Evolutionary conservation across 2,113 vertebrate genomes (phyloP), one percentile per base, ranked within the genome.

Genomic region (Megaceryle maxima): DNA sequence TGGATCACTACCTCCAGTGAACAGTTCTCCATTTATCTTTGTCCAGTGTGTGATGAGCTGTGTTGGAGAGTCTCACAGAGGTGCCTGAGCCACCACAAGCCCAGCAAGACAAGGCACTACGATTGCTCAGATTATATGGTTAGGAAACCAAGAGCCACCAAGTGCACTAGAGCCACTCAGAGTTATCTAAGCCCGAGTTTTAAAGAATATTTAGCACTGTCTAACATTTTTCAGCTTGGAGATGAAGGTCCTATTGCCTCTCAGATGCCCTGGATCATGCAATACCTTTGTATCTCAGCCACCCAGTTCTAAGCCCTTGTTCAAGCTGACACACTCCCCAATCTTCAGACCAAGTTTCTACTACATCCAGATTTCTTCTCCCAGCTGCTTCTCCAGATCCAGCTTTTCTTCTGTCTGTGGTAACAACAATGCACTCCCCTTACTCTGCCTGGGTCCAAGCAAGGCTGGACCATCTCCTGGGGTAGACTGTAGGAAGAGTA

Each of bases 51-150:
- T 11, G 69, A 68, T n/a, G 0, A 33, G 24, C 29, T 8, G 0
- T 25, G 25, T 12, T 2, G 1, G 51, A 39, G 17, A 28, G 43
- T 59, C 0, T 0, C 3, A 4, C 24, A 39, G 57, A 20, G 43
- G 15, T 41, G 18, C 43, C n/a, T 0, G 6, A 55, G 59, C 24
- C 50, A 51, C 59, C 16, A 0, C 0, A 0, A 69, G 39, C 39
- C 50, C 0, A 0, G 8, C 16, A 29, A 46, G 77, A 26, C 3
- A 4, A 86, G 19, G 37, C 37, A 48, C 17, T 1, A 5, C 51
- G 63, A 1, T 11, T 78, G 43, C 60, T 77, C 10, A 0, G 5
- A 4, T 11, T 26, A 33, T 15, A 13, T 3, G 3, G n/a, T 3
- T 25, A 50, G 35, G 33, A 72, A 73, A 55, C n/a, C 0, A 3